Base-by-base conservation (phyloP, 1,140 invertebrate species). In the Sesamia nonagrioides region DNA sequence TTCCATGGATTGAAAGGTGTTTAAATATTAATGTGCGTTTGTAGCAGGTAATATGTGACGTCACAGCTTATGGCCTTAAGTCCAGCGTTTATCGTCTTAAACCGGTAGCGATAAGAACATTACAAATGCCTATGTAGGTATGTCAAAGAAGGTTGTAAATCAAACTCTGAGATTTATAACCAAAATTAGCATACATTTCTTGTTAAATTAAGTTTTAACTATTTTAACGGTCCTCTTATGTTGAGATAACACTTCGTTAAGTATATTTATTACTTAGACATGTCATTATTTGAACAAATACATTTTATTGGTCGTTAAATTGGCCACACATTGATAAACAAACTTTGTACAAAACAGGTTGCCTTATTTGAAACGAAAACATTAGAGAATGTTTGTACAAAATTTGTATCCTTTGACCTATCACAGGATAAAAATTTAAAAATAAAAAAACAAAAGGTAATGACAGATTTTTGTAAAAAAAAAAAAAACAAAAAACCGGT, bases 211-310 rank as follows among this genome's bases (percentile, higher is more conserved):
- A 42, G 17, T 40, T 66, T 66, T 66, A 17, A 66, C 37, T 11
- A 66, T 66, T 18, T 66, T 66, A 58, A 66, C 37, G 61, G n/a
- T 42, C 37, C 7, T 66, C 37, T 66, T 66, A 66, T 66, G 61
- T 66, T 66, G 0, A 42, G 37, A 66, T 66, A 42, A 66, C 61
- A 66, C 61, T 45, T 18, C 37, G 35, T 66, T 37, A 35, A 66
- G 17, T 42, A 48, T 48, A 27, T 69, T 69, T 48, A 48, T 69
- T 42, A 69, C 66, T 6, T 48, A 5, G 7, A 15, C 18, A 50
- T 33, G 66, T 69, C 18, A 48, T 69, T 61, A 61, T 40, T 69
- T 69, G 42, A 69, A 69, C 66, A 69, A 45, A 69, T 66, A 66
- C 37, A 66, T 66, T 66, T 66, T 66, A 66, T 66, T 66, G 61